A percentile compares a stretch with the other conserved stretches of the same genome.
Conservation (phyloP, 2,113 vertebrate species). For the Sakesphorus luctuosus region DNA sequence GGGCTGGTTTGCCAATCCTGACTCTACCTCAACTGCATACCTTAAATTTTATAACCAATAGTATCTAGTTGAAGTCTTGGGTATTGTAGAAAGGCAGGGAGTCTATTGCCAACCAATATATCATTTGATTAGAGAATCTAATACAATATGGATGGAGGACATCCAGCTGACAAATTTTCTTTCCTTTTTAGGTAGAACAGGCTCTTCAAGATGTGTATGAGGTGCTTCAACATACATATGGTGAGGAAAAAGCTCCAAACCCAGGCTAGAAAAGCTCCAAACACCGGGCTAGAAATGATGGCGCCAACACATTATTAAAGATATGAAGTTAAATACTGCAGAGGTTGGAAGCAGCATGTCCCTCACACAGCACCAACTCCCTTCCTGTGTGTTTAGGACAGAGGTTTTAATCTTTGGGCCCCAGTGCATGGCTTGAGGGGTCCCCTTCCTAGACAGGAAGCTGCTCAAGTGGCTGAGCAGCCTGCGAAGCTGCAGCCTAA, state of each 20-base stretch:
- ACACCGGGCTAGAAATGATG: no score
- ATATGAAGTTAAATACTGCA: no score
- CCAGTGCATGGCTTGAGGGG: rapidly evolving
- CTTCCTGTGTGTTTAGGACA: rapidly evolving
- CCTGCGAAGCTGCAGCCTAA: background rate
- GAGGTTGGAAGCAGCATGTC: no score
- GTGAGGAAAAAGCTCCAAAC: background rate
- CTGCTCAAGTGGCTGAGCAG: background rate
- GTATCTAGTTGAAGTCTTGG: background rate
- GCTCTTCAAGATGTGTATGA: background rate
- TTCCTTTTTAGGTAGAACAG: background rate
- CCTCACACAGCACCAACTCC: background rate
- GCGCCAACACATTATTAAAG: no score
- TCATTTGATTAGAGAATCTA: background rate
- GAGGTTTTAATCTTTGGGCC: background rate
- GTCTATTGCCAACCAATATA: background rate
- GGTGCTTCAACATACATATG: background rate
- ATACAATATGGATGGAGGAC: background rate
- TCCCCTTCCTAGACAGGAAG: background rate
- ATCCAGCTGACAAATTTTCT: background rate
- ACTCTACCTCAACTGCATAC: background rate
- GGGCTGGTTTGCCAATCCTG: background rate
- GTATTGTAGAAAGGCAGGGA: background rate
- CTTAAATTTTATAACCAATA: background rate
- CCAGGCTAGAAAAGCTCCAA: no score